Base-by-base conservation (phyloP, 2,113 vertebrate species). In the Cyrtonyx montezumae region DNA sequence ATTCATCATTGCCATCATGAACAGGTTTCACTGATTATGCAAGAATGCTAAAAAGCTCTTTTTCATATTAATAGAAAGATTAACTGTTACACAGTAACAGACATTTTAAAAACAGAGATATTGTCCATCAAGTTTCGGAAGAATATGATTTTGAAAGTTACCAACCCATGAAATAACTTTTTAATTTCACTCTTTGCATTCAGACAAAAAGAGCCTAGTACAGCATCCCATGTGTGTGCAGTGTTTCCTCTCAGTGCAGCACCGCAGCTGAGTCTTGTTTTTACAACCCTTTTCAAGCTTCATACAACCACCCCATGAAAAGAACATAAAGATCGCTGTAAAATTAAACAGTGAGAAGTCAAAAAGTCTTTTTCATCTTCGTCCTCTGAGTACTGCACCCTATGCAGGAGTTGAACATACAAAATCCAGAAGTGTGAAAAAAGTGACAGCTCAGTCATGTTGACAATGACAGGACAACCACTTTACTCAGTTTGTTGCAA, bases 381-480 rank as follows among this genome's bases (percentile, higher is more conserved):
- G 51, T 73, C 6, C 4, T 46, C 2, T 19, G 15, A 68, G 16
- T 63, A 2, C 25, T 68, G 7, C 37, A 55, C 17, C 8, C 13
- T 49, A 0, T 3, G 4, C 8, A 0, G 0, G 23, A 68, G 10
- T 1, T 67, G 8, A 92, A 73, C 16, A 34, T 13, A 56, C 6
- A 36, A 51, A 30, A 14, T 56, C 7, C 34, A 62, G 19, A 42
- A 21, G 32, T 66, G n/a, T 59, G 28, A 32, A 14, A 67, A 67
- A 43, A 13, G 40, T 40, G 40, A 40, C 21, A 13, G 2, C 12
- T 88, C 48, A 43, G 11, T 13, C 13, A 73, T n/a, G 10, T 12
- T 63, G 70, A 80, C 21, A 61, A 32, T n/a, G 6, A 32, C 8
- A 63, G 8, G 6, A 6, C 8, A 81, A 71, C 3, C 4, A 11